Conservation (phyloP, 2,113 vertebrate species). For the Pelvicachromis taeniatus region DNA sequence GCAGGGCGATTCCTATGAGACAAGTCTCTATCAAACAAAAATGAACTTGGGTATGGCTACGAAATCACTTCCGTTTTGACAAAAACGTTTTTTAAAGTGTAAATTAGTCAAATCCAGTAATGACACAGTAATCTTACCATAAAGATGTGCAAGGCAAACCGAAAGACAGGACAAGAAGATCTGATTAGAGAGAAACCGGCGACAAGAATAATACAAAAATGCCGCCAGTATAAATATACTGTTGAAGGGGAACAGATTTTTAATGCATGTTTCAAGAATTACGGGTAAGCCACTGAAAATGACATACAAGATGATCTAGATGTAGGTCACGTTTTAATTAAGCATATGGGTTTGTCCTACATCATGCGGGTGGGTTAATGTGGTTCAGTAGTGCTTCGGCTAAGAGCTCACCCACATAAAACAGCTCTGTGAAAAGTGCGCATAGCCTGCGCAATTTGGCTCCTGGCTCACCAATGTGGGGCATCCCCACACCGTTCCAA, state of each 20-base stretch:
- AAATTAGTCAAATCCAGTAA: neutral
- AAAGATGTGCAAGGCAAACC: neutral
- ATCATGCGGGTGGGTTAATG: constrained; percentile 37
- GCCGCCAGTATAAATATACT: neutral
- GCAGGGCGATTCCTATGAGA: constrained; percentile 37
- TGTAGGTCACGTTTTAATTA: constrained; percentile 50
- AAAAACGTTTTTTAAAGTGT: neutral
- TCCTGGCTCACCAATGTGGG: constrained; percentile 50
- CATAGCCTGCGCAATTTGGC: constrained; percentile 63
- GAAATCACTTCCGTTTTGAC: neutral
- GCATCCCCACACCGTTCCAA: constrained; percentile 16
- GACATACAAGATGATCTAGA: neutral
- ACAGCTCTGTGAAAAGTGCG: constrained; percentile 52
- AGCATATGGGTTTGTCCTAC: constrained; percentile 22
- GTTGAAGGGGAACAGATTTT: neutral
- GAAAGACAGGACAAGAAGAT: neutral
- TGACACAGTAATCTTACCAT: neutral
- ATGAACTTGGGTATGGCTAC: neutral
- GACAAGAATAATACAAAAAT: neutral
- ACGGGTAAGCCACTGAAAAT: neutral
- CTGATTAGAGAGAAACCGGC: neutral
- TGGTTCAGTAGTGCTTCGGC: constrained; percentile 39
- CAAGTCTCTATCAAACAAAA: neutral
- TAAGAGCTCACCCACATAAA: constrained; percentile 46
- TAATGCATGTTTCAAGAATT: neutral